phyloP scores from a whole-genome alignment of 2,888 invertebrate species.

The Drosophila parthenogenetica region DNA sequence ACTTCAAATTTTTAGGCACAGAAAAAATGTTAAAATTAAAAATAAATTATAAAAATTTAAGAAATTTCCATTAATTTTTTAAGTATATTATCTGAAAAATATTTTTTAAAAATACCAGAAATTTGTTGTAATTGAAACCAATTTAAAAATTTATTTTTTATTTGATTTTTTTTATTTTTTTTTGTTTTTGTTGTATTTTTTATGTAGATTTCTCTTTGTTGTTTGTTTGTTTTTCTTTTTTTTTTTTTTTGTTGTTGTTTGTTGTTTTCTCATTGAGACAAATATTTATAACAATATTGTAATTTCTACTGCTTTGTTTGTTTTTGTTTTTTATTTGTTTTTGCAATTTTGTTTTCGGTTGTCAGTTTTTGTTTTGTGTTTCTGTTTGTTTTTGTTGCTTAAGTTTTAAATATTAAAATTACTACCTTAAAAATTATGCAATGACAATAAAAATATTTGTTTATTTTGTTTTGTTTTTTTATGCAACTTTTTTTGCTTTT shows the following conservation, averaged over 20 bases:
- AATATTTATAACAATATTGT: conserved; percentile 81
- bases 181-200: conserved; percentile 50
- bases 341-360: conserved; percentile 42
- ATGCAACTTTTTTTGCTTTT: conserved; percentile 33
- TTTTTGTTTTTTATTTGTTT: conserved; percentile 27
- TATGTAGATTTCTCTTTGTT: conserved; percentile 48
- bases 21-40: too few relatives aligned
- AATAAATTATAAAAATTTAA: too few relatives aligned
- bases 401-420: conserved; percentile 74
- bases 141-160: conserved; percentile 13
- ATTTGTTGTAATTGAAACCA: neutral
- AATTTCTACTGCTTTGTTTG: conserved; percentile 65
- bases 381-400: conserved; percentile 67
- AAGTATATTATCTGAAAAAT: too few relatives aligned
- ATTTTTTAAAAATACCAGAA: neutral
- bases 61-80: too few relatives aligned
- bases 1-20: too few relatives aligned
- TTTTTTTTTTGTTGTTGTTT: conserved; percentile 47
- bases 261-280: conserved; percentile 74
- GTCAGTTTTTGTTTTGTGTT: conserved; percentile 43
- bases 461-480: conserved; percentile 27
- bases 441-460: conserved; percentile 78
- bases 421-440: conserved; percentile 79
- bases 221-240: conserved; percentile 42
- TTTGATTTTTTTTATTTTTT: conserved; percentile 26